Conservation (phyloP, 2,113 vertebrate species). For the Chitala chitala region DNA sequence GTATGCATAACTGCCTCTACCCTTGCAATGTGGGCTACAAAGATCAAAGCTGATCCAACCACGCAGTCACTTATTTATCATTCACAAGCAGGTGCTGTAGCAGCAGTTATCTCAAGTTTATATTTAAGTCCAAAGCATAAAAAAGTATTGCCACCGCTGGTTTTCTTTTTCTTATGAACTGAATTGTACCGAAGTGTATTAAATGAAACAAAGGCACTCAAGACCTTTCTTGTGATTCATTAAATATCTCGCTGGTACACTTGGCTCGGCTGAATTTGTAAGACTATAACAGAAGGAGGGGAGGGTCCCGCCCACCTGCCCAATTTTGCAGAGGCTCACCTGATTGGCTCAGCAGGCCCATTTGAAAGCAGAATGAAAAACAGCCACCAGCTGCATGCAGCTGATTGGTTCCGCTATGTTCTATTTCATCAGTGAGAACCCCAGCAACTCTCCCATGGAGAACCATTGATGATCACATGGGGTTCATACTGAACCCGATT, state of each 20-base stretch:
- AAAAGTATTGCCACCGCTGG: neutral
- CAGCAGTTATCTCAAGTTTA: no score
- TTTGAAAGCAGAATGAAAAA: conserved; percentile 20
- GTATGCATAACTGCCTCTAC: no score
- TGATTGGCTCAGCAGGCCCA: conserved; percentile 6
- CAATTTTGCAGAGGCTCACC: neutral
- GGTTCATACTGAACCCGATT: neutral
- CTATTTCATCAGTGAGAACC: neutral
- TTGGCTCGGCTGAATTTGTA: neutral
- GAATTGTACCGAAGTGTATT: neutral
- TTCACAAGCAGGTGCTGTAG: no score
- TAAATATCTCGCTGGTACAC: neutral
- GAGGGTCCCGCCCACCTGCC: neutral
- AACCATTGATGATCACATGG: conserved; percentile 8
- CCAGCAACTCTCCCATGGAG: neutral
- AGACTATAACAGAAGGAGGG: neutral
- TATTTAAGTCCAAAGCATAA: no score
- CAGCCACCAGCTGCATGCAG: conserved; percentile 16
- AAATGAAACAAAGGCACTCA: neutral
- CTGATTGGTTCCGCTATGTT: conserved; percentile 8
- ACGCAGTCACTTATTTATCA: no score
- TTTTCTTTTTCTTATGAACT: neutral
- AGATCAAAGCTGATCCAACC: no score
- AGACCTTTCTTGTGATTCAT: neutral
- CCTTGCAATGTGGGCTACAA: no score